phyloP scores from a whole-genome alignment of 2,888 invertebrate species.

The Erebia ligea region DNA sequence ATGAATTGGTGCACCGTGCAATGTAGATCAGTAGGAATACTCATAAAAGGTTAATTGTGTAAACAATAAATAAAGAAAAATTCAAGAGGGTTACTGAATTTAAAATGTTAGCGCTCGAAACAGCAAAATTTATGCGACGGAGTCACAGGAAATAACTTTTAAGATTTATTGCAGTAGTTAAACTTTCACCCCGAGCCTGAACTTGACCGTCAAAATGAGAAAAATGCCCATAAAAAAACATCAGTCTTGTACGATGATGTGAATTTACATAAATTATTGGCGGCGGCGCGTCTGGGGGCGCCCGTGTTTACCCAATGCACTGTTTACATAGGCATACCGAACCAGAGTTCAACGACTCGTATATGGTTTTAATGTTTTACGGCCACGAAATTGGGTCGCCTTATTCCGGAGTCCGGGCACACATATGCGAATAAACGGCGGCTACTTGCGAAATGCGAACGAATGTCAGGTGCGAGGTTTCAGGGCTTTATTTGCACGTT shows the following conservation, averaged over 20 bases:
- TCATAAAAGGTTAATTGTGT: neutral
- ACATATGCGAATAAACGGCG: conserved; percentile 63
- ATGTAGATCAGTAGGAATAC: neutral
- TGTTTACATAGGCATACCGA: conserved; percentile 74
- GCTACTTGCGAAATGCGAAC: conserved; percentile 26
- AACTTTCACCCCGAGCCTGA: conserved; percentile 69
- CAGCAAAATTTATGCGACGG: conserved; percentile 6
- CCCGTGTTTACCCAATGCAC: conserved; percentile 68
- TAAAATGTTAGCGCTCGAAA: neutral
- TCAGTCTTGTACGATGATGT: conserved; percentile 78
- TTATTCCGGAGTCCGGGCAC: conserved; percentile 69
- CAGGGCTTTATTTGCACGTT: neutral
- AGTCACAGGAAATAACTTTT: conserved; percentile 28
- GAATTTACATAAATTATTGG: conserved; percentile 82
- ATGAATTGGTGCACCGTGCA: too few species aligned
- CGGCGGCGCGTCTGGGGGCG: conserved; percentile 67
- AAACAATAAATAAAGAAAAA: neutral
- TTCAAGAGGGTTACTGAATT: neutral
- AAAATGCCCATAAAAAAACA: conserved; percentile 73
- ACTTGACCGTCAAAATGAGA: conserved; percentile 81
- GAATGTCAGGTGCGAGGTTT: conserved; percentile 13
- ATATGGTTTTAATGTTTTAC: conserved; percentile 69
- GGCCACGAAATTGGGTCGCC: conserved; percentile 78
- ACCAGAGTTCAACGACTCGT: conserved; percentile 75
- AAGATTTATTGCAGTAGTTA: conserved; percentile 59